Percentiles rank a stretch among this genome's conserved stretches.
These are phyloP conservation scores for Ornithoptera priamus DNA, from an alignment of 2,888 invertebrate species.

Conservation along the genomic window DNA sequence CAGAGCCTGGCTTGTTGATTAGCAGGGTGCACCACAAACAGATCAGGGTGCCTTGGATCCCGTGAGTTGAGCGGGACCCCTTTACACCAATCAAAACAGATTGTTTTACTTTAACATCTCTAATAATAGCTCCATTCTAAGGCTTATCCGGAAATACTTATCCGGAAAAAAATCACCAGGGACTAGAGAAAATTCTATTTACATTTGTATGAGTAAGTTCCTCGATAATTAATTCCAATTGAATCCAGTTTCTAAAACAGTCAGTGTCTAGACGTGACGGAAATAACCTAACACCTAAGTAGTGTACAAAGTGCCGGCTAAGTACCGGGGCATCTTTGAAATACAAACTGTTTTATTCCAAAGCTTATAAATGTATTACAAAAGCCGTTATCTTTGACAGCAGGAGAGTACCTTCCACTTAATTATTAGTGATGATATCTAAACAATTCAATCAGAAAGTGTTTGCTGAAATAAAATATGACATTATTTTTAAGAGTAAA, in stretches of 20 bases:
- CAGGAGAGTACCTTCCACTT: background rate
- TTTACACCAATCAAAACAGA: no score
- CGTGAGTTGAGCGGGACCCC: no score
- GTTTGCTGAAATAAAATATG: no score
- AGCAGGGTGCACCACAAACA: no score
- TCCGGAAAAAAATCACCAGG: no score
- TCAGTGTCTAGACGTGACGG: conserved; percentile 16
- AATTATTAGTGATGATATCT: background rate
- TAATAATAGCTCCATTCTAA: no score
- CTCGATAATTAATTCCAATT: conserved; percentile 22
- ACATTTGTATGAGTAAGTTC: background rate
- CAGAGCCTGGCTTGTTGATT: no score
- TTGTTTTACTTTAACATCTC: no score
- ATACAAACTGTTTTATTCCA: background rate
- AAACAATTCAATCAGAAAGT: no score
- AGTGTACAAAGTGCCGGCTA: background rate
- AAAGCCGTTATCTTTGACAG: background rate
- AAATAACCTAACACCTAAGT: conserved; percentile 13
- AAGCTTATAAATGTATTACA: background rate
- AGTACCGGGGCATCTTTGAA: background rate
- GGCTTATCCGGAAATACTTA: no score
- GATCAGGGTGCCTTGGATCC: no score
- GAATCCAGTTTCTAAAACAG: conserved; percentile 11
- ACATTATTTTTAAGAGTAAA: no score
- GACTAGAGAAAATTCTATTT: background rate